Evolutionary conservation across 2,113 vertebrate genomes (phyloP), one percentile per base, ranked within the genome.

Genomic region (Calyptomena viridis): DNA sequence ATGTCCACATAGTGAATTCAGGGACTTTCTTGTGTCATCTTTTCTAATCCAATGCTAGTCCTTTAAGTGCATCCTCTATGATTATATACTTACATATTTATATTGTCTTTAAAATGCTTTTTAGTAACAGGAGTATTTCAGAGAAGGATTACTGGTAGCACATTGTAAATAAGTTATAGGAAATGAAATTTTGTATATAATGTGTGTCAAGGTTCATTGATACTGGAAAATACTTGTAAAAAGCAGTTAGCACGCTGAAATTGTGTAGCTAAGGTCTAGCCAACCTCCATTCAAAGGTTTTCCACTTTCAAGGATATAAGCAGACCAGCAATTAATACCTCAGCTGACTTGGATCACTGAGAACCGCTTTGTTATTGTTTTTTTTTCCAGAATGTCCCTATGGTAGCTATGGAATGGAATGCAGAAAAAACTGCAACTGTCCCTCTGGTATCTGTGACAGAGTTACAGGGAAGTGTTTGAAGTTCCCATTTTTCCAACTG

Each of bases 401-500:
- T 3, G 99, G 99, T 79, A 99, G 98, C 64, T 99, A 98, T 4
- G 99, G 99, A 63, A 90, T 99, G 58, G 99, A 99, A 84, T 99
- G 99, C 97, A 98, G 98, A 79, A 98, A 99, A 96, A 98, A 95
- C 4, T 99, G 99, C 98, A 98, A 94, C 89, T 99, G 99, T 94
- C 98, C 98, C n/a, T 98, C 97, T 10, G 98, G 99, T 92, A 98
- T 99, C 58, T 99, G 99, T 97, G 99, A 99, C 98, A 98, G 98
- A 92, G 98, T 98, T 96, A 99, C 98, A 0, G 99, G 99, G 18
- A 98, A 98, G 63, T 99, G 99, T 91, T 90, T 99, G 93, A 99
- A 98, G 79, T 99, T 99, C 71, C 98, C 98, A 1, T 99, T 99
- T 97, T 98, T 99, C 84, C 97, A 99, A 27, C 98, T 98, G 83